Base-by-base conservation (phyloP, 2,888 invertebrate genomes). In the Drosophila melanosoma region DNA sequence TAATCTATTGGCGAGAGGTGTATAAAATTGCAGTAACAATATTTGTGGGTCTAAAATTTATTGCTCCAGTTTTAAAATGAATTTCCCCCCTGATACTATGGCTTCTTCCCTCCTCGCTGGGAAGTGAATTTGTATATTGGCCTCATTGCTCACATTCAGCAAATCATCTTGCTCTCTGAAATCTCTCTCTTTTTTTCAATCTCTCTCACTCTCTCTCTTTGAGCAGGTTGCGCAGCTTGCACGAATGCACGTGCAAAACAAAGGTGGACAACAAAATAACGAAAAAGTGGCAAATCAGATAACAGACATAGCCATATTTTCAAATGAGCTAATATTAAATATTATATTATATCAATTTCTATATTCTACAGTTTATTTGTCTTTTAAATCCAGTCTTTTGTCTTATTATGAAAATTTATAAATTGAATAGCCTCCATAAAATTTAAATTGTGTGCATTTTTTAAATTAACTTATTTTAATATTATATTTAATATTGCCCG, bases 401-500 rank as follows among this genome's bases (percentile, higher is more conserved):
- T 4, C 4, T 17, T 10, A 38, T 4, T 17, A 0, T 17, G 38
- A 38, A 17, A 17, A 36, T 6, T 5, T 26, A 26, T 26, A 26
- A 0, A 26, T 26, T 5, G 26, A 26, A 26, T 5, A 26, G 26
- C 5, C 5, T 5, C 1, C 26, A 0, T 26, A 26, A 26, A 26
- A 5, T 26, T 26, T 5, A 26, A 26, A 5, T 26, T 26, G 29
- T 38, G 38, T 0, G 1, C 0, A 38, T 17, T 38, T 8, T 38
- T 3, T 1, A n/a, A 40, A 40, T 40, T 40, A 10, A n/a, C 10
- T n/a, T 5, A n/a, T 10, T n/a, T 40, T 2, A 10, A n/a, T n/a
- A n/a, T n/a, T 40, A n/a, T 40, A n/a, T n/a, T 0, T 17, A n/a
- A 10, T 3, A n/a, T n/a, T n/a, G 10, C n/a, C 4, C 29, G 5